Percentiles rank a stretch among this genome's conserved stretches.
Evolutionary conservation across 2,113 vertebrate genomes (phyloP).

Genomic region (Chaetorhynchus papuensis): DNA sequence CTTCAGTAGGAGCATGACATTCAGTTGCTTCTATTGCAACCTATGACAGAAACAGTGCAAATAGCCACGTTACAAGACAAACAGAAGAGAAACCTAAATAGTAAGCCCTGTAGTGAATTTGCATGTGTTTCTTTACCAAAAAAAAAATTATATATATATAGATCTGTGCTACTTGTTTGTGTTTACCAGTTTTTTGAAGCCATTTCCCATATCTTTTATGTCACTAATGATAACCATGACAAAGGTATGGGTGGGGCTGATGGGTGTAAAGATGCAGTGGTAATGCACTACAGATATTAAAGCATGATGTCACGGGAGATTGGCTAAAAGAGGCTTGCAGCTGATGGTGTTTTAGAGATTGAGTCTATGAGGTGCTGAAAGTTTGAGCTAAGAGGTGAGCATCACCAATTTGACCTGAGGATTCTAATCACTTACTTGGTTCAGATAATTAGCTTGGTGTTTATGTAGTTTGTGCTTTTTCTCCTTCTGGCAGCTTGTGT

Average conservation of each 20-base stretch:
- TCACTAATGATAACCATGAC: not conserved
- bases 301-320: rapidly evolving
- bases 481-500: not conserved
- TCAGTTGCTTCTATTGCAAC: not conserved
- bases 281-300: not conserved
- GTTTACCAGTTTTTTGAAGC: not conserved
- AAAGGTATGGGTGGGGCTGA: not conserved
- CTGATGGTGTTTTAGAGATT: not conserved
- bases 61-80: not conserved
- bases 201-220: not conserved
- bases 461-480: not conserved
- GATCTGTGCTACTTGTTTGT: not conserved
- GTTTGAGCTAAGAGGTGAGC: not conserved
- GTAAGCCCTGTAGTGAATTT: not conserved
- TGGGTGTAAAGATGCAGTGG: not conserved
- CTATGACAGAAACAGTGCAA: not conserved
- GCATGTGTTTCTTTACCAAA: not conserved
- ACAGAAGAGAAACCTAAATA: not conserved
- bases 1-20: not conserved
- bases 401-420: not conserved
- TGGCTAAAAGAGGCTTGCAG: not conserved
- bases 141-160: not conserved
- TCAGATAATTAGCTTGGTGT: not conserved
- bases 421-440: not conserved
- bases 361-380: not conserved